Evolutionary conservation across 2,888 invertebrate species (phyloP).

Genomic region (Agrotis clavis): DNA sequence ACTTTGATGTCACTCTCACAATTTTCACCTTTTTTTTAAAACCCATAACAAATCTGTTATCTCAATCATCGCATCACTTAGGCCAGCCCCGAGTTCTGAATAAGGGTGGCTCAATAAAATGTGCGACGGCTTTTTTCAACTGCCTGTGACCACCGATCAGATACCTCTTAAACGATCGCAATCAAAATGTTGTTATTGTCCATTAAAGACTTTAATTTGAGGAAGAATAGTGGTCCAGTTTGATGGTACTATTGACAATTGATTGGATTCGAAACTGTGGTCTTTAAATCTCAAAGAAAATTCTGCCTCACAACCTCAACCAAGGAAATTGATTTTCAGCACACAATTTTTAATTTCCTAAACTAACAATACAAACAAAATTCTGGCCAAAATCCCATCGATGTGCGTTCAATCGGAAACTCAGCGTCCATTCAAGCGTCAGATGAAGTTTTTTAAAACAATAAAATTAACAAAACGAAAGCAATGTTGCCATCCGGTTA

Average conservation of each 20-base stretch:
- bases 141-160: slow-evolving; percentile 57
- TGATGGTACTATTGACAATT: no score
- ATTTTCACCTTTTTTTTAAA: slow-evolving; percentile 1
- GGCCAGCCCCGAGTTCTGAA: slow-evolving; percentile 41
- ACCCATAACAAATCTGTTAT: slow-evolving; percentile 1
- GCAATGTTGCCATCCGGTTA: slow-evolving; percentile 69
- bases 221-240: background rate
- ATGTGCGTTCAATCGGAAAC: slow-evolving; percentile 62
- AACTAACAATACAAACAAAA: slow-evolving; percentile 41
- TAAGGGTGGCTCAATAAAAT: slow-evolving; percentile 54
- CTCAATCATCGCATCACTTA: slow-evolving; percentile 32
- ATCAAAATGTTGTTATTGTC: slow-evolving; percentile 71
- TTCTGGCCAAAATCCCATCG: slow-evolving; percentile 50
- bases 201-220: background rate
- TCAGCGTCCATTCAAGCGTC: slow-evolving; percentile 66
- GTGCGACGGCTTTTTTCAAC: slow-evolving; percentile 57
- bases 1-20: background rate
- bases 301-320: background rate
- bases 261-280: no score
- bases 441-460: slow-evolving; percentile 62
- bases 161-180: slow-evolving; percentile 69
- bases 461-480: slow-evolving; percentile 63
- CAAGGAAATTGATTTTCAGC: slow-evolving; percentile 41
- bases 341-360: slow-evolving; percentile 27
- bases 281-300: background rate